Evolutionary conservation across 2,113 vertebrate genomes (phyloP).

Genomic region (Pleuronectes platessa): DNA sequence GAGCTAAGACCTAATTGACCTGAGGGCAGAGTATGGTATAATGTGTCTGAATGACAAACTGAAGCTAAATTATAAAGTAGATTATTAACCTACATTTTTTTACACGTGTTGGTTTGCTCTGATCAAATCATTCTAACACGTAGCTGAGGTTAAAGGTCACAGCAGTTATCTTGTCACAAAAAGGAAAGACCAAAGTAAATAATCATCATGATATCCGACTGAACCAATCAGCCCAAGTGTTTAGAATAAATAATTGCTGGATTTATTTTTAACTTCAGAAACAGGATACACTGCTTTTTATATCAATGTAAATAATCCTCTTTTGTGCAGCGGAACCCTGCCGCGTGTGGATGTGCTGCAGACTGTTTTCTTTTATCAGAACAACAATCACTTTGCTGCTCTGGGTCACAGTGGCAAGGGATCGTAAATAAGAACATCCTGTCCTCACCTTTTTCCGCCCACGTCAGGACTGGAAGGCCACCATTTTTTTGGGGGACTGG

Average conservation of each 20-base stretch:
- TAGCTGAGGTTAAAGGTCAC: conserved; percentile 60
- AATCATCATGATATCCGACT: conserved; percentile 45
- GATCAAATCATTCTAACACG: conserved; percentile 40
- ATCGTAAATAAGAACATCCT: conserved; percentile 75
- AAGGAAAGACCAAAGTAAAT: conserved; percentile 39
- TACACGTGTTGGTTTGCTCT: conserved; percentile 22
- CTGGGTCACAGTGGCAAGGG: conserved; percentile 51
- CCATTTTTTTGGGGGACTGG: conserved; percentile 15
- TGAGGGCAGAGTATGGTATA: neutral
- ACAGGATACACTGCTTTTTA: conserved; percentile 80
- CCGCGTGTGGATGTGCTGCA: conserved; percentile 76
- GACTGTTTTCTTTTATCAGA: conserved; percentile 76
- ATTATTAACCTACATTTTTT: neutral
- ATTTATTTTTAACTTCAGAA: conserved; percentile 75
- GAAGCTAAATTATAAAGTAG: neutral
- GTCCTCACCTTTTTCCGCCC: conserved; percentile 61
- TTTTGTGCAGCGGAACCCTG: conserved; percentile 63
- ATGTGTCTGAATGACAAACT: neutral
- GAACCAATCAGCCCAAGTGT: conserved; percentile 39
- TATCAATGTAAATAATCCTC: conserved; percentile 79
- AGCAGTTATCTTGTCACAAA: conserved; percentile 42
- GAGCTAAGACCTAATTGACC: too few relatives aligned
- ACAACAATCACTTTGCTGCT: conserved; percentile 57
- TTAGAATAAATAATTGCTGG: conserved; percentile 60
- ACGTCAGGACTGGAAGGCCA: conserved; percentile 15